A percentile compares a stretch with the other conserved stretches of the same genome.
Evolutionary conservation across 2,888 invertebrate species (phyloP).

Genomic region (Nomada lathburiana): DNA sequence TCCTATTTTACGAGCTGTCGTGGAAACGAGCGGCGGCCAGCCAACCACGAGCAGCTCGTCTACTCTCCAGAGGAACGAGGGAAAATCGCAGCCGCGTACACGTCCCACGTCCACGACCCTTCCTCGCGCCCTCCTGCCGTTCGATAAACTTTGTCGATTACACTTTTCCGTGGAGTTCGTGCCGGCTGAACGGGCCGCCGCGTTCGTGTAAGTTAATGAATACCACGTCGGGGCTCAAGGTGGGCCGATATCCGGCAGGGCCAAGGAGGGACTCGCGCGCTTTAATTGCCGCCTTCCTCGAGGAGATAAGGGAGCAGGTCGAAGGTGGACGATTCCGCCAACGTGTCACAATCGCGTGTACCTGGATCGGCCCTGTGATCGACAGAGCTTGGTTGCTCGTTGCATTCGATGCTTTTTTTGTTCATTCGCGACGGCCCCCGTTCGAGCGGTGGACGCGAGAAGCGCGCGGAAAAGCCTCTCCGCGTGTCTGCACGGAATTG

Average conservation of each 20-base stretch:
- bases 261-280: constrained; percentile 55
- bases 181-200: constrained; percentile 56
- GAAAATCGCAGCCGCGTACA: constrained; percentile 70
- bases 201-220: constrained; percentile 78
- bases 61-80: constrained; percentile 77
- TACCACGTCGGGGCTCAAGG: constrained; percentile 68
- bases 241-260: constrained; percentile 54
- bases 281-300: constrained; percentile 37
- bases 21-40: constrained; percentile 63
- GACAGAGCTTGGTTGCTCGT: background rate
- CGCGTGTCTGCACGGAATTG: too few relatives aligned
- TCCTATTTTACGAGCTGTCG: constrained; percentile 73
- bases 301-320: constrained; percentile 1
- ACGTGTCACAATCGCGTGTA: constrained; percentile 39
- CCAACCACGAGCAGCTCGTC: constrained; percentile 66
- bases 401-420: background rate
- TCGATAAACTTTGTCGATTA: constrained; percentile 83
- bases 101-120: constrained; percentile 65
- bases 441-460: too few relatives aligned
- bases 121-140: constrained; percentile 69
- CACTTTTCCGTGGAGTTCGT: constrained; percentile 78
- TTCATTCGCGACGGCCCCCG: too few relatives aligned
- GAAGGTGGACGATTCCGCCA: constrained; percentile 53
- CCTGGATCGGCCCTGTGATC: background rate
- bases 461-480: too few relatives aligned